Evolutionary conservation across 2,113 vertebrate species (phyloP).

Genomic region (Mustelus asterias): DNA sequence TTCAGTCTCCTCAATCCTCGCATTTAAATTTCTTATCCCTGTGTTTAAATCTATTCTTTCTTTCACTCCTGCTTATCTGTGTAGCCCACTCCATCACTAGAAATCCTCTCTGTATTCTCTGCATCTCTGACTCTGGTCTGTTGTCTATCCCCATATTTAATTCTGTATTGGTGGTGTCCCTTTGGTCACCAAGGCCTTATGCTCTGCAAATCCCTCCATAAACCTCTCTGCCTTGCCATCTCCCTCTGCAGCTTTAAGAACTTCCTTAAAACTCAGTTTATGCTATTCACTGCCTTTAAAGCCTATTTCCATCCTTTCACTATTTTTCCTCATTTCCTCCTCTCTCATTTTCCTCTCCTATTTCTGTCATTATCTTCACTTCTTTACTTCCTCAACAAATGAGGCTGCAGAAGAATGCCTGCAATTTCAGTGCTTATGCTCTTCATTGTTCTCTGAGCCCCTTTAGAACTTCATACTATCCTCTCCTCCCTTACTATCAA

Average conservation of each 20-base stretch:
- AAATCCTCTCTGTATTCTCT: not conserved
- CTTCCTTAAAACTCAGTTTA: not conserved
- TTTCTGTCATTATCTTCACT: not conserved
- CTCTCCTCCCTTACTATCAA: not conserved
- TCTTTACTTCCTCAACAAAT: not conserved
- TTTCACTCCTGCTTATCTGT: not conserved
- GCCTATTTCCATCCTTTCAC: not conserved
- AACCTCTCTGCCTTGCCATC: not conserved
- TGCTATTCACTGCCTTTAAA: not conserved
- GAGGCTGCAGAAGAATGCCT: not conserved
- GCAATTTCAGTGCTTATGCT: not conserved
- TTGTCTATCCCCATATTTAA: not conserved
- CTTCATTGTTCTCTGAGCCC: not conserved
- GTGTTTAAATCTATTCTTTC: not conserved
- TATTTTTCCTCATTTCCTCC: not conserved
- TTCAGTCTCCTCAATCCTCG: not conserved
- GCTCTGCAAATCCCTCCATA: not conserved
- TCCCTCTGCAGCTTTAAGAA: not conserved
- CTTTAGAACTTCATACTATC: not conserved
- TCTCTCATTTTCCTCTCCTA: not conserved
- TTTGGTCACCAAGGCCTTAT: not conserved
- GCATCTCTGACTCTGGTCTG: too few relatives aligned
- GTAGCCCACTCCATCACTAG: not conserved
- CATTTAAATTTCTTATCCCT: not conserved
- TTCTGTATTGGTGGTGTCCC: not conserved